phyloP scores from a whole-genome alignment of 2,113 vertebrate species.

The Notarius lentiginosus region DNA sequence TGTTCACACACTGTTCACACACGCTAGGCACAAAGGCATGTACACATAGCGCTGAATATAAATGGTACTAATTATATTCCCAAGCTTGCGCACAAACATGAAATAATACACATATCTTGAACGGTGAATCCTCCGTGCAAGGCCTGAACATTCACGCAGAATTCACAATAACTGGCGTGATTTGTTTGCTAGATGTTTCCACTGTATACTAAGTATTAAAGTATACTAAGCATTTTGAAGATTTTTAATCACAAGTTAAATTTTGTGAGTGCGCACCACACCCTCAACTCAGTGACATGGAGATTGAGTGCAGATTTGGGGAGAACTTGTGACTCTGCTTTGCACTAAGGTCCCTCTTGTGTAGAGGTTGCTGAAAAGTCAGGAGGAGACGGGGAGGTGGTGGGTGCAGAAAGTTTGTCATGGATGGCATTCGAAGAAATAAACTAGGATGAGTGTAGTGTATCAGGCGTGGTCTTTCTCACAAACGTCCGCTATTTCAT shows the following conservation, averaged over 20 bases:
- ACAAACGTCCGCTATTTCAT: not conserved
- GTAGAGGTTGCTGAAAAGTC: not conserved
- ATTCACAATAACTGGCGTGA: not conserved
- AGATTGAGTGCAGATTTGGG: no score
- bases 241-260: not conserved
- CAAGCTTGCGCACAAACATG: conserved; percentile 17
- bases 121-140: conserved; percentile 9
- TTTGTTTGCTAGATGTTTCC: conserved; percentile 8
- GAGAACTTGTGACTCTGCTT: not conserved
- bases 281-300: not conserved
- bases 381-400: not conserved
- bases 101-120: conserved; percentile 22
- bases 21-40: conserved; percentile 50
- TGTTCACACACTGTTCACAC: conserved; percentile 34
- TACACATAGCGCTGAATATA: conserved; percentile 47
- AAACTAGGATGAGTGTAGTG: not conserved
- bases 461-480: not conserved
- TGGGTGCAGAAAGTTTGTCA: no score
- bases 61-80: conserved; percentile 33
- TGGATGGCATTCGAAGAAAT: not conserved
- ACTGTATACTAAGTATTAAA: not conserved
- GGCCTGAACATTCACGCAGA: not conserved
- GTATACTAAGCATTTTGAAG: not conserved
- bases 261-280: not conserved
- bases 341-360: not conserved